phyloP scores from a whole-genome alignment of 2,888 invertebrate species.

The Drosophila lacicola region DNA sequence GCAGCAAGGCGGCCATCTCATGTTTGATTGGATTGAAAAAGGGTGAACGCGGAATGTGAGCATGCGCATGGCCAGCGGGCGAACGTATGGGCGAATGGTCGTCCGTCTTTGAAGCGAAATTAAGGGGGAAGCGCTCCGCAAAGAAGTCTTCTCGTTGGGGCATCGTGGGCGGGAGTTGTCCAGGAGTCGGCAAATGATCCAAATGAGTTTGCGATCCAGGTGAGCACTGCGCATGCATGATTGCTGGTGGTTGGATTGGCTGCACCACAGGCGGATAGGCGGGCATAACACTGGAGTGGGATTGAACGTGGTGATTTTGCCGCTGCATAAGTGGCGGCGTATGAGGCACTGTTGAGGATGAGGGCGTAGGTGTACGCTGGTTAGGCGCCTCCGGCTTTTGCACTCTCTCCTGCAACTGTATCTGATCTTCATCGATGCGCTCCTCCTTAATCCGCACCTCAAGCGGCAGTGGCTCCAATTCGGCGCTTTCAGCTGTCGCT shows the following conservation, averaged over 20 bases:
- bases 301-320: conserved; percentile 26
- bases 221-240: conserved; percentile 85
- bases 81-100: conserved; percentile 84
- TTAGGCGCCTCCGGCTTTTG: neutral
- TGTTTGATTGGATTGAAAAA: conserved; percentile 85
- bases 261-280: conserved; percentile 85
- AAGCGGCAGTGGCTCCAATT: conserved; percentile 54
- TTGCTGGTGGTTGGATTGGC: conserved; percentile 82
- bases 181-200: conserved; percentile 82
- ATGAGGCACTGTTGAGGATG: conserved; percentile 22
- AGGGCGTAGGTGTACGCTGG: conserved; percentile 18
- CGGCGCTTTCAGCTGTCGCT: conserved; percentile 4
- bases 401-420: conserved; percentile 31
- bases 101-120: conserved; percentile 82
- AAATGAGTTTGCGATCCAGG: conserved; percentile 84
- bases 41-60: conserved; percentile 84
- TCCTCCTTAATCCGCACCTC: conserved; percentile 83
- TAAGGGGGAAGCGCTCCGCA: conserved; percentile 81
- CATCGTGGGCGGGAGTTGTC: conserved; percentile 82
- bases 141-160: conserved; percentile 83
- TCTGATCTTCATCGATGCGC: conserved; percentile 66
- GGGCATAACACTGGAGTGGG: conserved; percentile 16
- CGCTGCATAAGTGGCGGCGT: conserved; percentile 29
- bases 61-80: conserved; percentile 75
- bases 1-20: conserved; percentile 85